Conservation (phyloP, 2,113 vertebrate species). For the Forbesichthys papilliferus region DNA sequence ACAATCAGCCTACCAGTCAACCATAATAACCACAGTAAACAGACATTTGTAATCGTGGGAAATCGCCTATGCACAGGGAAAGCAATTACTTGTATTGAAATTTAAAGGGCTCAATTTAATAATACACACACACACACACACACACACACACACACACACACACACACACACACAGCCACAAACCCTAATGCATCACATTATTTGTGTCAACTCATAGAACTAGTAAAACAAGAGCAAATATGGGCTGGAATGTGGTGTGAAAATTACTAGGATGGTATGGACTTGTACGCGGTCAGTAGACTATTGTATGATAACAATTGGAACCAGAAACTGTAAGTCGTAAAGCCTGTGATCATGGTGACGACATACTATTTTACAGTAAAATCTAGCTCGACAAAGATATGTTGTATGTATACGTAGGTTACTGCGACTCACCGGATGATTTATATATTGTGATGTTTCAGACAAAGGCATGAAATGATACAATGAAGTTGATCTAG, state of each 20-base stretch:
- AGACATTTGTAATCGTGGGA: conserved; percentile 30
- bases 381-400: background rate
- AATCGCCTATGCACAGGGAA: conserved; percentile 13
- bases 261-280: no score
- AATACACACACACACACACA: conserved; percentile 40
- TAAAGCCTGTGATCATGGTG: background rate
- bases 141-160: conserved; percentile 34
- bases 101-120: conserved; percentile 32
- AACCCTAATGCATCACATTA: background rate
- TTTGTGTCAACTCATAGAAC: background rate
- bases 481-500: conserved; percentile 9
- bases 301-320: no score
- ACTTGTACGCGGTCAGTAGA: no score
- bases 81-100: background rate
- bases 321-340: no score
- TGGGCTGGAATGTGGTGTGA: background rate
- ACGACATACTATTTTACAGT: background rate
- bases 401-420: background rate
- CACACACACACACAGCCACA: conserved; percentile 29
- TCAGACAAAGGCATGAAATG: conserved; percentile 37
- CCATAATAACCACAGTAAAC: conserved; percentile 16
- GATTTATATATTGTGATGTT: conserved; percentile 4
- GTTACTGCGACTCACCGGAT: conserved; percentile 39
- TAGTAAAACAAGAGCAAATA: background rate
- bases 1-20: conserved; percentile 31